Conservation (phyloP, 2,888 invertebrate species). For the Leucozona laternaria region DNA sequence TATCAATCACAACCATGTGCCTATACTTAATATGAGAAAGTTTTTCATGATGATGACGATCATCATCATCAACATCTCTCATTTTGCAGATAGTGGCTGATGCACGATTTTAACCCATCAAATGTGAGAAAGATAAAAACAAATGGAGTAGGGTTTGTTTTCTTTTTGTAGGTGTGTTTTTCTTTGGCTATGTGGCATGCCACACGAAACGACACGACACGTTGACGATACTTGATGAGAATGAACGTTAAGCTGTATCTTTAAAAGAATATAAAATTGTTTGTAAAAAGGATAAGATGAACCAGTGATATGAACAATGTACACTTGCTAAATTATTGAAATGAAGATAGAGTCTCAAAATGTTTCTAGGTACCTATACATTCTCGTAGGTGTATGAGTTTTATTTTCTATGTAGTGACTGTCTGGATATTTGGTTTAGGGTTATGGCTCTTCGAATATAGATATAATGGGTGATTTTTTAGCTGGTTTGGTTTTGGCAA, state of each 20-base stretch:
- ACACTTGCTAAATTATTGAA: neutral
- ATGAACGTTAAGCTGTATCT: conserved; percentile 36
- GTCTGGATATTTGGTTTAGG: neutral
- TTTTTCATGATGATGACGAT: conserved; percentile 8
- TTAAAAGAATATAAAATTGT: conserved; percentile 50
- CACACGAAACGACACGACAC: neutral
- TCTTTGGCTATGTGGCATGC: neutral
- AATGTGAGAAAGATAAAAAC: conserved; percentile 26
- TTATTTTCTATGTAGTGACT: neutral
- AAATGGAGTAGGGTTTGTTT: neutral
- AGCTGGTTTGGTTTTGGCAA: too few relatives aligned
- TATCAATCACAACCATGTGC: conserved; percentile 18
- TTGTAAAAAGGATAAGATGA: neutral
- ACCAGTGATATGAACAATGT: neutral
- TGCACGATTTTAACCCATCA: conserved; percentile 58
- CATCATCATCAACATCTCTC: conserved; percentile 29
- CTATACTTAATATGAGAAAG: conserved; percentile 27
- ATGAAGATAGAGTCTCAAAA: neutral
- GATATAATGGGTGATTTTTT: too few relatives aligned
- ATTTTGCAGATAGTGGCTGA: conserved; percentile 55
- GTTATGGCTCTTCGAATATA: too few relatives aligned
- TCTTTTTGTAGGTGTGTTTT: neutral
- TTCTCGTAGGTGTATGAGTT: neutral
- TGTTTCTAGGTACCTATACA: too few relatives aligned
- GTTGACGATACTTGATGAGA: neutral